Conservation (phyloP, 2,888 invertebrate species). For the Synanthedon tipuliformis region DNA sequence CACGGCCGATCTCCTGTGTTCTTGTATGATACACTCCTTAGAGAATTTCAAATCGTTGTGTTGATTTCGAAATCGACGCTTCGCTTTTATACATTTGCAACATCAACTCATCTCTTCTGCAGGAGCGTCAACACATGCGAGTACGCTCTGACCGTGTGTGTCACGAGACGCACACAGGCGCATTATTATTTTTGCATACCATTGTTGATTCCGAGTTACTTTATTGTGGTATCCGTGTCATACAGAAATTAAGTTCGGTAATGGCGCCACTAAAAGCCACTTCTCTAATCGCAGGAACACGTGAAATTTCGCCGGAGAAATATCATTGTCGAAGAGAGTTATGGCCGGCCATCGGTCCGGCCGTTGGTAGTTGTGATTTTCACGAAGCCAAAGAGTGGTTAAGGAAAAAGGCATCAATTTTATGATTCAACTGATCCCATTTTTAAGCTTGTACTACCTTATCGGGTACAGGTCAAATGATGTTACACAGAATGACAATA, state of each 20-base stretch:
- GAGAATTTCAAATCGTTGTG: conserved; percentile 63
- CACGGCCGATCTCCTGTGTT: conserved; percentile 36
- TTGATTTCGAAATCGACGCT: conserved; percentile 65
- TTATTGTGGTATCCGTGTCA: conserved; percentile 53
- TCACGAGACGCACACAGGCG: conserved; percentile 22
- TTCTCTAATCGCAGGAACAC: conserved; percentile 20
- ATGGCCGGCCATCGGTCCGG: conserved; percentile 2
- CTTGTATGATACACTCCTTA: conserved; percentile 53
- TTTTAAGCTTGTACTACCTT: conserved; percentile 18
- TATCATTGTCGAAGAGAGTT: conserved; percentile 8
- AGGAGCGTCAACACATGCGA: conserved; percentile 26
- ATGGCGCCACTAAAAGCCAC: conserved; percentile 21
- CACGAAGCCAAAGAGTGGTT: conserved; percentile 3
- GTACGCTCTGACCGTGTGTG: conserved; percentile 12
- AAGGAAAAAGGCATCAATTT: conserved; percentile 8
- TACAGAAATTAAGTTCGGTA: conserved; percentile 25
- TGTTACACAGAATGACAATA: conserved; percentile 15
- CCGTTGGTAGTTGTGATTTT: conserved; percentile 4
- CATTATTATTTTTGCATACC: conserved; percentile 50
- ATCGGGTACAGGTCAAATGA: conserved; percentile 16
- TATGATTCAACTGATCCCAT: conserved; percentile 22
- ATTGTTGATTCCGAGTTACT: conserved; percentile 37
- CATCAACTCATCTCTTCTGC: conserved; percentile 56
- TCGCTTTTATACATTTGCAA: conserved; percentile 67
- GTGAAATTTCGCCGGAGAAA: conserved; percentile 18